Base-by-base conservation (phyloP, 1,140 invertebrate genomes). In the Bombus superbus region DNA sequence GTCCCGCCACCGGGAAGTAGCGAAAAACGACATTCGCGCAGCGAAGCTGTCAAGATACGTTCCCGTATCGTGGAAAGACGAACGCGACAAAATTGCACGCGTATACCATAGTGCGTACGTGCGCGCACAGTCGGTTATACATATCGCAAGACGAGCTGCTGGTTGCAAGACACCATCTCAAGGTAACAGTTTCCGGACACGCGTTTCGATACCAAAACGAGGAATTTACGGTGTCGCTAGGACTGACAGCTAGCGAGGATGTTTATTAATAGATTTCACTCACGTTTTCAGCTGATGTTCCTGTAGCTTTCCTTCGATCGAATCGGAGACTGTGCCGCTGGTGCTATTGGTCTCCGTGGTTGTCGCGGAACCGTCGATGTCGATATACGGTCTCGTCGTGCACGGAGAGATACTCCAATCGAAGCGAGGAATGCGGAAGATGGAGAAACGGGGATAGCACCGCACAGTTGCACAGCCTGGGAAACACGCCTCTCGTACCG, bases 391-490 rank as follows among this genome's bases (percentile, higher is more conserved):
- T 78, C 59, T 57, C 62, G 57, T 38, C 83, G 76, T 72, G 18
- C 57, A 72, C 83, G 25, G 40, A n/a, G 66, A 84, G 77, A 84
- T 44, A 84, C 68, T 76, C 76, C 80, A 73, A 77, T 78, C 82
- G 66, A 53, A 81, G 89, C 85, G 85, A 81, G 85, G 88, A 89
- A 89, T 69, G 82, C 86, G 82, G 72, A 81, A 83, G 85, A 78
- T 72, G 71, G 73, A 85, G 77, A 77, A 81, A 74, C 53, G 86
- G 42, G 79, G 59, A 75, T 83, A 77, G 79, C 73, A 77, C 87
- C 74, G 68, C 42, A 82, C 75, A 38, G 47, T 81, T 62, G 81
- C 86, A 72, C 88, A 82, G 62, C 83, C 78, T 85, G 83, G 68
- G 77, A 80, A 84, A 80, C 83, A 85, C 83, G 77, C 83, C 75